Evolutionary conservation across 2,888 invertebrate species (phyloP).

Genomic region (Tribolium freemani): DNA sequence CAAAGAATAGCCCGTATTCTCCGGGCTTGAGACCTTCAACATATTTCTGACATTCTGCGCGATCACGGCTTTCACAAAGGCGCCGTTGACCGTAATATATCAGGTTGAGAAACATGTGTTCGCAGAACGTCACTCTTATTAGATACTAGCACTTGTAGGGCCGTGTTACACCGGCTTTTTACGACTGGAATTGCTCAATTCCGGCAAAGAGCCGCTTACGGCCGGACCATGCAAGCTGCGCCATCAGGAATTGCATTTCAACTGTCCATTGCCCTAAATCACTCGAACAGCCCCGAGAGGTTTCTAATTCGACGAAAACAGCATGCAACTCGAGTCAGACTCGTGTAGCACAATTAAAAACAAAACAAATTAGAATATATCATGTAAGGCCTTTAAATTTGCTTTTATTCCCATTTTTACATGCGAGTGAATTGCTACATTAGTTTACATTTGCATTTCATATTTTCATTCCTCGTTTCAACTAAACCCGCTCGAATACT

Average conservation of each 20-base stretch:
- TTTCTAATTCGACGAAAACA: background rate
- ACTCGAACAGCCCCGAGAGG: background rate
- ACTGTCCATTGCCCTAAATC: background rate
- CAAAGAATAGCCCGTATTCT: conserved; percentile 56
- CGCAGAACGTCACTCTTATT: conserved; percentile 47
- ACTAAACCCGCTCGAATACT: conserved; percentile 45
- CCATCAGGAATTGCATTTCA: conserved; percentile 4
- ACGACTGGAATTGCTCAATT: conserved; percentile 39
- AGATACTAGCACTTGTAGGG: conserved; percentile 37
- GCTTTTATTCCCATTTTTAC: conserved; percentile 40
- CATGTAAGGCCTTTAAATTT: conserved; percentile 36
- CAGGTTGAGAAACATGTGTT: conserved; percentile 59
- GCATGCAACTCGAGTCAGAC: background rate
- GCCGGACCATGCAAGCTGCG: conserved; percentile 12
- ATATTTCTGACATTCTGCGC: conserved; percentile 58
- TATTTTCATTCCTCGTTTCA: conserved; percentile 51
- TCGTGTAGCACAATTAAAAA: conserved; percentile 13
- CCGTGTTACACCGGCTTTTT: conserved; percentile 27
- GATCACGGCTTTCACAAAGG: conserved; percentile 54
- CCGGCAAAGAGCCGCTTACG: conserved; percentile 1
- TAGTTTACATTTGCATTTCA: conserved; percentile 53
- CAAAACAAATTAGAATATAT: conserved; percentile 36
- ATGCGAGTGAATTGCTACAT: conserved; percentile 52
- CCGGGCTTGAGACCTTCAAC: conserved; percentile 53
- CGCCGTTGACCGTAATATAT: conserved; percentile 59